Percentiles rank a stretch among this genome's conserved stretches.
These are phyloP conservation scores for Ariopsis seemanni DNA, from an alignment of 2,113 vertebrate genomes.

Conservation along the genomic window DNA sequence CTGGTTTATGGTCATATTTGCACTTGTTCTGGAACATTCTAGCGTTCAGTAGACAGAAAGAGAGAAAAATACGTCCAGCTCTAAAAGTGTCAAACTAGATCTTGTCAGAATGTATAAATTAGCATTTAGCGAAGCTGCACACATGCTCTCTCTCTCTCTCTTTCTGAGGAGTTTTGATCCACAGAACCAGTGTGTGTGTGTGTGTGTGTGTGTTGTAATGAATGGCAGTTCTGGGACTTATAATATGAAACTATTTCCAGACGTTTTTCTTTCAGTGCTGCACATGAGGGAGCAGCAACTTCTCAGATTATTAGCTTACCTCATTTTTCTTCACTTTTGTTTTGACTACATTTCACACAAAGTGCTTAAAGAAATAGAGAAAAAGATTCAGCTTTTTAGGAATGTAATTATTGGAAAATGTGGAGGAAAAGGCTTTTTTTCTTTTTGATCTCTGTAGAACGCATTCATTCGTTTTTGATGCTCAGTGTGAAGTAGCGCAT, in stretches of 20 bases:
- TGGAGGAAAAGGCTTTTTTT: neutral
- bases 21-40: conserved; percentile 3
- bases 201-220: conserved; percentile 4
- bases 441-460: too few species aligned
- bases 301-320: neutral
- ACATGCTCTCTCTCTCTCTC: neutral
- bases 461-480: too few species aligned
- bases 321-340: neutral
- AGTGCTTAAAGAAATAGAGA: neutral
- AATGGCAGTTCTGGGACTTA: conserved; percentile 21
- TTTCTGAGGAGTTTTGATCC: neutral
- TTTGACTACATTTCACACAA: neutral
- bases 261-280: neutral
- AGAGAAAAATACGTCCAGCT: neutral
- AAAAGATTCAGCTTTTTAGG: neutral
- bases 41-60: neutral
- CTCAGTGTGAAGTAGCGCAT: neutral
- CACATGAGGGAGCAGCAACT: neutral
- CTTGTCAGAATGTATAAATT: conserved; percentile 5
- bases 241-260: neutral
- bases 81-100: neutral
- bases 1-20: neutral
- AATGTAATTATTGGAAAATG: neutral
- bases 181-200: neutral
- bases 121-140: neutral